Percentiles rank a stretch among this genome's conserved stretches.
Evolutionary conservation across 2,888 invertebrate genomes (phyloP).

Genomic region (Pterostichus madidus): DNA sequence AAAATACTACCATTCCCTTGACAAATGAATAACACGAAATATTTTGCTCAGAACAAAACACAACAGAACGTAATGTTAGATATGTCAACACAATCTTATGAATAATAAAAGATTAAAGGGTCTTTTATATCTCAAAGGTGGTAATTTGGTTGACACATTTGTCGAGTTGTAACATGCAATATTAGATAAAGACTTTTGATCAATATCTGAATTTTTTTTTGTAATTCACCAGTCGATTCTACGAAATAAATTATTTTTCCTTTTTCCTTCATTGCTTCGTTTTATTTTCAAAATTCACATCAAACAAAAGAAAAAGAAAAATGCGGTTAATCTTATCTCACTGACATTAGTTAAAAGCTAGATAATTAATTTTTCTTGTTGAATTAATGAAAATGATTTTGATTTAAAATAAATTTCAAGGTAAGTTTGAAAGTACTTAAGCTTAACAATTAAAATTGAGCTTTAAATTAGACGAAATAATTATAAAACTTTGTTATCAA

Average conservation of each 20-base stretch:
- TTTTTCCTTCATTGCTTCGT: no score
- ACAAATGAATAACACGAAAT: background rate
- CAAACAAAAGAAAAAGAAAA: no score
- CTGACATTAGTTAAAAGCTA: no score
- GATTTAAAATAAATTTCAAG: no score
- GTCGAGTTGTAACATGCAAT: background rate
- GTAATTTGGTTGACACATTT: background rate
- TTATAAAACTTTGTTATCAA: conserved; percentile 9
- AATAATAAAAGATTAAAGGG: background rate
- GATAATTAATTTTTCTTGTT: no score
- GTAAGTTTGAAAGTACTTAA: no score
- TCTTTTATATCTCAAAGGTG: background rate
- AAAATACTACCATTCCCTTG: background rate
- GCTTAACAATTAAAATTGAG: no score
- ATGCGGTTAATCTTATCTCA: no score
- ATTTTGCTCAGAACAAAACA: background rate
- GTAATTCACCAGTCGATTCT: background rate
- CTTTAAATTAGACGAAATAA: no score
- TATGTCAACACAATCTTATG: background rate
- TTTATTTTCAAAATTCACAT: no score
- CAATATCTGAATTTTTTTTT: background rate
- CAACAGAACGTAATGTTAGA: background rate
- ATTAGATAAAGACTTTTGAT: background rate
- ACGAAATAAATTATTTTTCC: background rate
- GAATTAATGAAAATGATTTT: no score